phyloP scores from a whole-genome alignment of 2,113 vertebrate genomes.

The Albula goreensis region DNA sequence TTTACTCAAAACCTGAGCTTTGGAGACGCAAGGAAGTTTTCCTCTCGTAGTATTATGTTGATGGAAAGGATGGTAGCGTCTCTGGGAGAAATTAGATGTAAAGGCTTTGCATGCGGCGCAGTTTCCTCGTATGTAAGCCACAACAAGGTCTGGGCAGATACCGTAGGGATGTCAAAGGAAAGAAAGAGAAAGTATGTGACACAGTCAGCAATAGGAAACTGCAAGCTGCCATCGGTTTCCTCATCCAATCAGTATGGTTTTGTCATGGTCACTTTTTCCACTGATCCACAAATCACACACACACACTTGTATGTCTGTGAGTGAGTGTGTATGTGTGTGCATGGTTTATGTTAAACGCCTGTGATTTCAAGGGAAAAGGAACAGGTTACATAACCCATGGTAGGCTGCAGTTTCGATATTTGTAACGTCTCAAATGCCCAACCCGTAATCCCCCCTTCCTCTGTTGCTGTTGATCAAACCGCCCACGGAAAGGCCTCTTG shows the following conservation, averaged over 20 bases:
- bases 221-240: neutral
- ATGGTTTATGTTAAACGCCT: neutral
- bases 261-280: neutral
- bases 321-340: neutral
- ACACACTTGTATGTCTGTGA: neutral
- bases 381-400: neutral
- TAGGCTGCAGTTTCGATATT: neutral
- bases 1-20: constrained; percentile 32
- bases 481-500: neutral
- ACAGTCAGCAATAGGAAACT: neutral
- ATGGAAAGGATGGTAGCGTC: constrained; percentile 54
- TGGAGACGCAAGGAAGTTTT: constrained; percentile 66
- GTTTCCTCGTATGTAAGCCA: constrained; percentile 55
- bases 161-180: neutral
- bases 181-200: constrained; percentile 16
- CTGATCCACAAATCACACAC: neutral
- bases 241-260: neutral
- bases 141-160: constrained; percentile 17
- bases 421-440: neutral
- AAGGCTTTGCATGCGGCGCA: constrained; percentile 58
- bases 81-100: constrained; percentile 65
- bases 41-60: constrained; percentile 54
- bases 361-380: neutral
- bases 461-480: neutral
- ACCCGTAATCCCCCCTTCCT: neutral